Percentiles rank a stretch among this genome's conserved stretches.
phyloP scores from a whole-genome alignment of 2,113 vertebrate genomes.

The Ursus arctos region DNA sequence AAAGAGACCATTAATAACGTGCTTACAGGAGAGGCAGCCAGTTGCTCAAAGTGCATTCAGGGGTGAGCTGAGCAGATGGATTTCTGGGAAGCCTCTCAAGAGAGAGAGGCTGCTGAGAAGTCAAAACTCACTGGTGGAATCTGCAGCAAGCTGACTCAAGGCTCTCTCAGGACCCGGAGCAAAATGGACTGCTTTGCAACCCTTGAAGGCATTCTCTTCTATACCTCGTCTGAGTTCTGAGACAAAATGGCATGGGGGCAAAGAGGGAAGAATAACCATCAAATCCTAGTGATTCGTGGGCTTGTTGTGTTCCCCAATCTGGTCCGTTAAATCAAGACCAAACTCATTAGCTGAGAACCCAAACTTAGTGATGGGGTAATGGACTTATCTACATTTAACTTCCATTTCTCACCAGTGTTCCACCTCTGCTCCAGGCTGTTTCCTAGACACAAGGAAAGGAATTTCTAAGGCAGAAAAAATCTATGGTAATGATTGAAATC shows the following conservation, averaged over 20 bases:
- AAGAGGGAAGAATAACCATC: neutral
- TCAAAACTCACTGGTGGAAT: slow-evolving; percentile 79
- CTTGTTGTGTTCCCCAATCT: neutral
- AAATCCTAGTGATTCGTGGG: neutral
- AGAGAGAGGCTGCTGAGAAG: slow-evolving; percentile 83
- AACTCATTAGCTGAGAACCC: neutral
- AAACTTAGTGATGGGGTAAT: neutral
- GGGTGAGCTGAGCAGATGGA: slow-evolving; percentile 86
- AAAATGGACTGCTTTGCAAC: neutral
- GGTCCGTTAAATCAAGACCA: slow-evolving; percentile 3
- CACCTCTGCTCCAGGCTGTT: neutral
- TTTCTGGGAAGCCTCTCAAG: slow-evolving; percentile 82
- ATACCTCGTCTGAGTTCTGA: neutral
- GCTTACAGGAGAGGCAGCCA: slow-evolving; percentile 88
- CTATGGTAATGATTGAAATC: neutral
- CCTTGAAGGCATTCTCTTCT: neutral
- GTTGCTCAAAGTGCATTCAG: slow-evolving; percentile 90
- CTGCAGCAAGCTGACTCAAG: slow-evolving; percentile 70
- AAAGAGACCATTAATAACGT: slow-evolving; percentile 90
- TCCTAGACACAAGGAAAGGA: neutral
- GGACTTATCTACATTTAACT: neutral
- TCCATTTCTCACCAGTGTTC: neutral
- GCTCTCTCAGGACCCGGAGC: neutral
- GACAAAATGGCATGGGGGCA: neutral
- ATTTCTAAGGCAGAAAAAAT: neutral